Percentiles rank a stretch among this genome's conserved stretches.
phyloP scores from a whole-genome alignment of 2,888 invertebrate species.

The Drosophila anomelani region DNA sequence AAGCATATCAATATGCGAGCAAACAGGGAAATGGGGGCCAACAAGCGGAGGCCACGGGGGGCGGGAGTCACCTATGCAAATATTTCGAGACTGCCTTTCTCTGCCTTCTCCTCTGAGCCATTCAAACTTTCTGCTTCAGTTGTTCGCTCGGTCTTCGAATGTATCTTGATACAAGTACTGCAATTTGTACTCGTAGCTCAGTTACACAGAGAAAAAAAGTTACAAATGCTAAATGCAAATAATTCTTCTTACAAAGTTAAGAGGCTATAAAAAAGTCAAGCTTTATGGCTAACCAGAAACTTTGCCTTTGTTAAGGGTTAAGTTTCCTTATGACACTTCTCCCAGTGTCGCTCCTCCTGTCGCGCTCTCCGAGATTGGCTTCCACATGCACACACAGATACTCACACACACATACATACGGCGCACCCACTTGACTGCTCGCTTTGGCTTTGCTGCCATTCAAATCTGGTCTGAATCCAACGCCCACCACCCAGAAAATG shows the following conservation, averaged over 20 bases:
- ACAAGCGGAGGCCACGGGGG: background rate
- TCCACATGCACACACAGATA: background rate
- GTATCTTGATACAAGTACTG: constrained; percentile 77
- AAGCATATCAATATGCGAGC: constrained; percentile 48
- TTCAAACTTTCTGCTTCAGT: constrained; percentile 52
- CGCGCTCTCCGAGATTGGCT: constrained; percentile 34
- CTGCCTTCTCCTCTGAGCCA: constrained; percentile 20
- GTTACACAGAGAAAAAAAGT: constrained; percentile 4
- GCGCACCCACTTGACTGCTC: constrained; percentile 47
- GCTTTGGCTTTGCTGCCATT: constrained; percentile 47
- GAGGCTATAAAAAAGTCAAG: too few species aligned
- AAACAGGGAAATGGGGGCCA: constrained; percentile 10
- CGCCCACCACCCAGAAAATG: constrained; percentile 29
- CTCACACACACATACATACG: background rate
- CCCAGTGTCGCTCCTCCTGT: constrained; percentile 20
- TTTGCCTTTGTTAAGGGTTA: background rate
- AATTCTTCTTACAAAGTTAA: background rate
- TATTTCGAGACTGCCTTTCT: constrained; percentile 28
- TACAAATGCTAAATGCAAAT: background rate
- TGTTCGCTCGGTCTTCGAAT: constrained; percentile 58
- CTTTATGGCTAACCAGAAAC: background rate
- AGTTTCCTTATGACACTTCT: background rate
- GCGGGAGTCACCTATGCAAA: constrained; percentile 48
- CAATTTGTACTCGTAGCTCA: constrained; percentile 64
- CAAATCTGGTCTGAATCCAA: constrained; percentile 39